A percentile compares a stretch with the other conserved stretches of the same genome.
Evolutionary conservation across 1,140 invertebrate species (phyloP).

Genomic region (Trichonephila clavata): DNA sequence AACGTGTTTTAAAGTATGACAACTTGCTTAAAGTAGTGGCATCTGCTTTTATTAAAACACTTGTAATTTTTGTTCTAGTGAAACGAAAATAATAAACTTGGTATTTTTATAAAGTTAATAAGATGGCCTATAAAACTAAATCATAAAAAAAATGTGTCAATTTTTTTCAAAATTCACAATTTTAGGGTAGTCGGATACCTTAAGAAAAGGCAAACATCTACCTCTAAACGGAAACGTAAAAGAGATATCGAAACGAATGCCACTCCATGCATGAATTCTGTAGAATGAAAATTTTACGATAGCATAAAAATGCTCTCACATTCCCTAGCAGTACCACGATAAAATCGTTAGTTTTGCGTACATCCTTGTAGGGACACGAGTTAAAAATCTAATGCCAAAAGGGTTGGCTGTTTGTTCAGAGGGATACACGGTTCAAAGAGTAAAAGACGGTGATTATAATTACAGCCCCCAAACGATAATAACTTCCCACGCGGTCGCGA

Average conservation of each 20-base stretch:
- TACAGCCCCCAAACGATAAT: neutral
- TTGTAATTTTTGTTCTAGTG: no score
- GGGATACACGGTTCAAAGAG: constrained; percentile 10
- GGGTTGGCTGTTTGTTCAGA: constrained; percentile 24
- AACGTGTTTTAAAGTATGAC: no score
- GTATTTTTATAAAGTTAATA: no score
- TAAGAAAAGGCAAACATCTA: neutral
- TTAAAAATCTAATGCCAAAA: neutral
- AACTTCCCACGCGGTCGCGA: neutral
- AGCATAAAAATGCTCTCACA: no score
- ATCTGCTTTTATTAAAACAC: no score
- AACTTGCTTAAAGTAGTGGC: no score
- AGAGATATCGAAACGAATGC: neutral
- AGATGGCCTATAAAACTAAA: no score
- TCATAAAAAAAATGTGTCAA: no score
- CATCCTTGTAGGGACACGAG: neutral
- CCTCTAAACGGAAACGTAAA: neutral
- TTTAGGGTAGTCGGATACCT: no score
- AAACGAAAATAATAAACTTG: no score
- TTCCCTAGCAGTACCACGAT: neutral
- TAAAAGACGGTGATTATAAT: constrained; percentile 11
- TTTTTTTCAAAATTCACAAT: no score
- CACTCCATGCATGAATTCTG: neutral
- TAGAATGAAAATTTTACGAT: no score
- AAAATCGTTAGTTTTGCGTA: neutral